Percentiles rank a stretch among this genome's conserved stretches.
Conservation (phyloP, 1,140 invertebrate genomes). For the Venturia canescens region DNA sequence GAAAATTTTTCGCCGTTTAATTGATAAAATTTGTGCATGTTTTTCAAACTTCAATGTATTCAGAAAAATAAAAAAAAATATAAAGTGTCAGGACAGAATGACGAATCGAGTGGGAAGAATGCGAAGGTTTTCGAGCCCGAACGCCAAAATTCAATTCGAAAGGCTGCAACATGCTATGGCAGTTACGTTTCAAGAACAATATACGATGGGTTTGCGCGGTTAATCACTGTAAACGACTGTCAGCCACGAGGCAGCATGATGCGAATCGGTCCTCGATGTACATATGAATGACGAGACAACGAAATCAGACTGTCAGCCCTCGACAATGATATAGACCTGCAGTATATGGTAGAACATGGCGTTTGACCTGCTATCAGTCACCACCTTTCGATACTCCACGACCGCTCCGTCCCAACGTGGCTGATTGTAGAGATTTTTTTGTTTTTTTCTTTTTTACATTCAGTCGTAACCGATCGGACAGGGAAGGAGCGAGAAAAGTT, state of each 20-base stretch:
- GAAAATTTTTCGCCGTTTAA: no score
- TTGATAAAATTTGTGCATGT: no score
- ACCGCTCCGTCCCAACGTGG: not conserved
- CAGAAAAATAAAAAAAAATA: no score
- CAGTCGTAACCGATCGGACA: no score
- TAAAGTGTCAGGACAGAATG: no score
- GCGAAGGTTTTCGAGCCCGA: no score
- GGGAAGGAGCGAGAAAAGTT: no score
- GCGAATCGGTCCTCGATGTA: conserved; percentile 21
- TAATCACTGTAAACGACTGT: conserved; percentile 52
- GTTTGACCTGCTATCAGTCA: conserved; percentile 32
- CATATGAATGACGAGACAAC: conserved; percentile 39
- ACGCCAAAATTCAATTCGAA: no score
- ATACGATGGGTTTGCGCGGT: conserved; percentile 48
- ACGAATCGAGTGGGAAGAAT: no score
- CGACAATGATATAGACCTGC: conserved; percentile 3
- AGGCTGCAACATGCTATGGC: not conserved
- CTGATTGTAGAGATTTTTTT: not conserved
- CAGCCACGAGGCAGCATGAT: conserved; percentile 43
- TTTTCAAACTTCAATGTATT: no score
- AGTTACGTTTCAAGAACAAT: conserved; percentile 46
- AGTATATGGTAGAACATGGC: conserved; percentile 3
- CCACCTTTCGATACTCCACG: conserved; percentile 29
- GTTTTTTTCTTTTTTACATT: not conserved
- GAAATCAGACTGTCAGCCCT: not conserved